Evolutionary conservation across 2,888 invertebrate species (phyloP), one percentile per base, ranked within the genome.

Genomic region (Rhorus exstirpatorius): DNA sequence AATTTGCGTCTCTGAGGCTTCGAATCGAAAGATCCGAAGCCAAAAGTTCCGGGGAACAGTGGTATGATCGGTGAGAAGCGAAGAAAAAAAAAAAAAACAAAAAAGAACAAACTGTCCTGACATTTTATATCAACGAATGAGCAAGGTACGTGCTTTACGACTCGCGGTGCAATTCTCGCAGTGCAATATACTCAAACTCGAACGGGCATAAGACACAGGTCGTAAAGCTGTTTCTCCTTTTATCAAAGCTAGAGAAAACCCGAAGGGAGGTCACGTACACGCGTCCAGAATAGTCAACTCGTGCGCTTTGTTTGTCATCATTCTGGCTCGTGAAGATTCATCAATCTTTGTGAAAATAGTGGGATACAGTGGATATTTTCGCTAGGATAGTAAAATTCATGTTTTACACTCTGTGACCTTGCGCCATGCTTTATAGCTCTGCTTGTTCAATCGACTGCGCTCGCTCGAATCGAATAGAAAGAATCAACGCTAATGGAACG

Each of bases 41-140:
- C 8, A n/a, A 24, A 21, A 41, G 17, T 31, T 49, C 49, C 14
- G 46, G 49, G 7, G 8, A 46, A 65, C 8, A 8, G 35, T 1
- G 51, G 19, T 35, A 51, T 35, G 21, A 38, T 38, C 19, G 26
- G 38, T 3, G 19, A 8, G 8, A n/a, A 7, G 6, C 1, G 24
- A 26, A 41, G 21, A 35, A 67, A 75, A 58, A 58, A n/a, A n/a
- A n/a, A n/a, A n/a, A n/a, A n/a, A n/a, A n/a, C n/a, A n/a, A n/a
- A n/a, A n/a, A n/a, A n/a, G n/a, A n/a, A n/a, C n/a, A 60, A 67
- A 49, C 76, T 76, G 58, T 49, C 58, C 19, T 41, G 24, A 76
- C 49, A 35, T 76, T 67, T 68, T 46, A 12, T 35, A 60, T 67
- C 3, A 67, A 38, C 14, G 67, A 46, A 49, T 67, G n/a, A 21